Base-by-base conservation (phyloP, 2,797 vertebrate species). In the Amblyraja radiata region DNA sequence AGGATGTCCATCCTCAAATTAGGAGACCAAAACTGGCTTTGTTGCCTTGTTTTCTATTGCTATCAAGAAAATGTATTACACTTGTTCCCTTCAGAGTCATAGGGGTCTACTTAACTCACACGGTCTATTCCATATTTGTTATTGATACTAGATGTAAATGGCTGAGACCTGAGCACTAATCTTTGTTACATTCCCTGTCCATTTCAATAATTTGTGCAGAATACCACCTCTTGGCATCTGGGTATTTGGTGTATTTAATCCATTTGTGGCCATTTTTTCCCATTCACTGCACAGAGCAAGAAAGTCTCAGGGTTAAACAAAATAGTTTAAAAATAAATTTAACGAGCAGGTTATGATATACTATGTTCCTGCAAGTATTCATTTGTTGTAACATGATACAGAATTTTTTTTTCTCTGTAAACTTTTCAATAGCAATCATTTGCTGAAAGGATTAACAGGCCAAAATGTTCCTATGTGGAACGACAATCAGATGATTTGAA, bases 361-460 rank as follows among this genome's bases (percentile, higher is more conserved):
- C 84, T 36, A 63, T 86, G 63, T 1, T 88, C 68, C 61, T 36
- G 84, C 28, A 68, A 84, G 63, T 84, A 68, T 8, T 88, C 14
- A 88, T 68, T 36, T 88, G n/a, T 68, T 88, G 61, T 16, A 88
- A 88, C 90, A 92, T 73, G 71, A 76, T 46, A 76, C 23, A n/a
- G 36, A 92, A 92, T 71, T 36, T 46, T 74, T 6, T 46, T n/a
- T 46, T 39, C n/a, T 73, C 90, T 91, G 68, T 39, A 71, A 90
- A 73, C 32, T 74, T n/a, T 91, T 25, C 68, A 91, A 90, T 90
- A 71, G 88, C 1, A 73, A 65, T 91, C 36, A 91, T 74, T 91
- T 91, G 21, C 63, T 91, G 10, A 8, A 74, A 74, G 68, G 21
- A 39, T 74, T 74, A 74, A 91, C 36, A 91, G 39, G 16, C 25